Base-by-base conservation (phyloP, 2,113 vertebrate species). In the Jaculus jaculus region DNA sequence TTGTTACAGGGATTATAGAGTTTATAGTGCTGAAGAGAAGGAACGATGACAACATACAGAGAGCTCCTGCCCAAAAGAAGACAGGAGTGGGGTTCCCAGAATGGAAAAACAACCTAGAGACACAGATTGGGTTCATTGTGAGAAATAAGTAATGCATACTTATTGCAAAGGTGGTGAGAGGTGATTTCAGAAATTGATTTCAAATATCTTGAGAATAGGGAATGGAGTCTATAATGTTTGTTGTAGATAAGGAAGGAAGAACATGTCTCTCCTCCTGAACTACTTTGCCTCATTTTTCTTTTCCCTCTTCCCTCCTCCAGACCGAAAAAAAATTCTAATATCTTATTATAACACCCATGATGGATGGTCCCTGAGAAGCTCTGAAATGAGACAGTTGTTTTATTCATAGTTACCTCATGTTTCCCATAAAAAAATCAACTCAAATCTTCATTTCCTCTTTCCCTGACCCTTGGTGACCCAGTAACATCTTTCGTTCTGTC, bases 301-400 rank as follows among this genome's bases (percentile, higher is more conserved):
- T 90, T 79, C 16, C 26, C 7, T 81, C 9, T 47, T 66, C 26
- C 32, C 4, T 78, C 13, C 15, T 68, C 20, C 15, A 78, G 63
- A 60, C 61, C 51, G 84, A 90, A 88, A 75, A 75, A 75, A 92
- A 69, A 71, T 87, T 77, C 32, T 77, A 6, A 5, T 81, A n/a
- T 81, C 23, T 74, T 92, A 51, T 87, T 60, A 42, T 51, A 23
- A 3, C 51, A 69, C 11, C 39, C 71, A 13, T 77, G 32, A 16
- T 47, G 11, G 65, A 16, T 84, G 80, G 18, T 42, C 42, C 17
- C 88, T 65, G 61, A 6, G 47, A 92, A 83, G 37, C 34, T 78
- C 58, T 58, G 65, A 91, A 77, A 20, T 17, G 60, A 80, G 34
- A 6, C 12, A 30, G 30, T 78, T 37, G 13, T 83, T 72, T 89